Evolutionary conservation across 2,888 invertebrate species (phyloP).

Genomic region (Timema podura): DNA sequence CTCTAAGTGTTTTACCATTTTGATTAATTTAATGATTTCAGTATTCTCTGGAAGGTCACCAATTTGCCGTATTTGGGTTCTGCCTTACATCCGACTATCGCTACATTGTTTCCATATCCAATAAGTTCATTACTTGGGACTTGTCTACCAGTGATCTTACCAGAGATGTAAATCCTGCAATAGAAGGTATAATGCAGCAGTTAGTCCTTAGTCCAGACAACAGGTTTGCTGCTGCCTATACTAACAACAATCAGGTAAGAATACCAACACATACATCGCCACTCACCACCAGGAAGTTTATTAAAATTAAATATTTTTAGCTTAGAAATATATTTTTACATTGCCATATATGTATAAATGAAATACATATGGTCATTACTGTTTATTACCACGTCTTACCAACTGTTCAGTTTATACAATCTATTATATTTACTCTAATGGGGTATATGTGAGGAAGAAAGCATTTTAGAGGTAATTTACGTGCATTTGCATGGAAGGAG

Average conservation of each 20-base stretch:
- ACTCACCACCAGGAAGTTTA: too few relatives aligned
- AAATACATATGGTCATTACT: too few relatives aligned
- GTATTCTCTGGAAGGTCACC: conserved; percentile 97
- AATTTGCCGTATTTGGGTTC: conserved; percentile 94
- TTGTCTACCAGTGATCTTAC: conserved; percentile 92
- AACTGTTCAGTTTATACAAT: too few relatives aligned
- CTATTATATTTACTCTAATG: too few relatives aligned
- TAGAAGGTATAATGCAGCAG: conserved; percentile 95
- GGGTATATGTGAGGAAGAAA: too few relatives aligned
- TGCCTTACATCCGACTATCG: conserved; percentile 84
- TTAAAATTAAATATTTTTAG: not conserved
- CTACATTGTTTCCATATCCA: conserved; percentile 94
- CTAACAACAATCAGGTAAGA: conserved; percentile 85
- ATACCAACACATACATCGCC: too few relatives aligned
- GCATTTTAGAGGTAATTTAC: too few relatives aligned
- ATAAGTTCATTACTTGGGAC: conserved; percentile 96
- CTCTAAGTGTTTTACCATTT: too few relatives aligned
- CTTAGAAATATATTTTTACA: not conserved
- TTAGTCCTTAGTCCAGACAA: conserved; percentile 91
- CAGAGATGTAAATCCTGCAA: conserved; percentile 85
- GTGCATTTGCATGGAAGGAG: too few relatives aligned
- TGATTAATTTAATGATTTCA: too few relatives aligned
- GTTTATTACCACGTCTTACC: too few relatives aligned
- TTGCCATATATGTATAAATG: too few relatives aligned
- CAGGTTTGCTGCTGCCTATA: conserved; percentile 91